Percentiles rank a stretch among this genome's conserved stretches.
phyloP scores from a whole-genome alignment of 2,113 vertebrate species.

The Probosciger aterrimus region DNA sequence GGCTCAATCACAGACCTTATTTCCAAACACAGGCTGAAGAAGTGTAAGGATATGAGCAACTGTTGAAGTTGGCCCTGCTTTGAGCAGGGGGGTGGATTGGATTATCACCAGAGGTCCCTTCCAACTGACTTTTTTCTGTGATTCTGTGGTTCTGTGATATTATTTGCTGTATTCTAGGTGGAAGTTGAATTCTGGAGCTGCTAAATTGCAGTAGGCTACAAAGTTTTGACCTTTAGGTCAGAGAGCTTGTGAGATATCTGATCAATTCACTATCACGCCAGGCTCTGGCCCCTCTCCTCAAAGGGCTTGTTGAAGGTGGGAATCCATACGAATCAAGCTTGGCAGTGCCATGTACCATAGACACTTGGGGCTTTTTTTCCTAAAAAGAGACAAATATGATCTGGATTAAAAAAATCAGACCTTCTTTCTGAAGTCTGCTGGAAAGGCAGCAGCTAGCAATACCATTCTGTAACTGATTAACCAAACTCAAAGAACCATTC shows the following conservation, averaged over 20 bases:
- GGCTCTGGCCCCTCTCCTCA: not conserved
- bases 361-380: not conserved
- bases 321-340: not conserved
- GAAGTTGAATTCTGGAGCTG: not conserved
- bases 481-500: not conserved
- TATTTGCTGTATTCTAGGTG: not conserved
- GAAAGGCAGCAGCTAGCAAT: not conserved
- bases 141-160: not conserved
- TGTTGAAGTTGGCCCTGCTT: constrained; percentile 43
- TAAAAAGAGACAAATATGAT: not conserved
- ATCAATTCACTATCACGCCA: not conserved
- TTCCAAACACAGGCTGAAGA: constrained; percentile 22
- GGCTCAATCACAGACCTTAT: not conserved
- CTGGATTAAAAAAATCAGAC: not conserved
- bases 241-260: not conserved
- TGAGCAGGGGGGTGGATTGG: constrained; percentile 12
- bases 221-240: not conserved
- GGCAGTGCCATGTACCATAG: not conserved
- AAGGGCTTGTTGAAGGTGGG: not conserved
- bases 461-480: not conserved
- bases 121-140: not conserved
- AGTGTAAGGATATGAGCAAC: constrained; percentile 48
- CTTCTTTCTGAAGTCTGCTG: not conserved
- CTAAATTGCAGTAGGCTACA: not conserved
- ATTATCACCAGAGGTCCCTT: constrained; percentile 3